These are phyloP conservation scores for Candidula unifasciata DNA, from an alignment of 2,888 invertebrate genomes.

Conservation along the genomic window DNA sequence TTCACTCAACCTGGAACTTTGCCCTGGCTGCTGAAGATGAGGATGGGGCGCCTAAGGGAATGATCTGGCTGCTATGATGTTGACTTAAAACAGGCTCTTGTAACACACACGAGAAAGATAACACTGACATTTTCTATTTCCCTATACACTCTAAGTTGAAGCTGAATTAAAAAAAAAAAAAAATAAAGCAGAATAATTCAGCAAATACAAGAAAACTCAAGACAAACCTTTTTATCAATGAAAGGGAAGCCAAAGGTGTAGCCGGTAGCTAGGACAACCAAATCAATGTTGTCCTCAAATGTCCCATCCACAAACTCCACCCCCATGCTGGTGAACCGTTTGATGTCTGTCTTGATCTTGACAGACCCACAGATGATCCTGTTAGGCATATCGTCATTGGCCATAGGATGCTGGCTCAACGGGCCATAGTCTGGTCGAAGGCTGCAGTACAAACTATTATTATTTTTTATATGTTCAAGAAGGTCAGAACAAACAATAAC, in stretches of 20 bases:
- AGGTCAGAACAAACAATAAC: no score
- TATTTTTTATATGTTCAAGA: no score
- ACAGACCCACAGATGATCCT: slow-evolving; percentile 76
- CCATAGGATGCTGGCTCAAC: slow-evolving; percentile 73
- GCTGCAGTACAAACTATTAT: not conserved
- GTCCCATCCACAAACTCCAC: slow-evolving; percentile 74
- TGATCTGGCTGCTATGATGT: no score
- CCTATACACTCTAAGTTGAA: no score
- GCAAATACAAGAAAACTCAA: not conserved
- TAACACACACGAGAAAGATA: no score
- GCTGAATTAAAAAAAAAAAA: no score
- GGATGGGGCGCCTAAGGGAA: no score
- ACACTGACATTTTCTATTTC: no score
- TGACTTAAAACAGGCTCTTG: no score
- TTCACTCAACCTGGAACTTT: no score
- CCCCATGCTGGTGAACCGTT: slow-evolving; percentile 66
- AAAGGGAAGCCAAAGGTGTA: slow-evolving; percentile 79
- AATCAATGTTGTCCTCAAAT: slow-evolving; percentile 72
- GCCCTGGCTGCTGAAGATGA: no score
- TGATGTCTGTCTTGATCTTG: slow-evolving; percentile 72
- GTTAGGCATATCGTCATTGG: slow-evolving; percentile 78
- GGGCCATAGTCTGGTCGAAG: slow-evolving; percentile 75
- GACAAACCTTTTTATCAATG: slow-evolving; percentile 67
- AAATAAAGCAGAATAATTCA: no score
- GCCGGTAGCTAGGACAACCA: slow-evolving; percentile 76